Base-by-base conservation (phyloP, 2,797 vertebrate genomes). In the Chrysocyon brachyurus region DNA sequence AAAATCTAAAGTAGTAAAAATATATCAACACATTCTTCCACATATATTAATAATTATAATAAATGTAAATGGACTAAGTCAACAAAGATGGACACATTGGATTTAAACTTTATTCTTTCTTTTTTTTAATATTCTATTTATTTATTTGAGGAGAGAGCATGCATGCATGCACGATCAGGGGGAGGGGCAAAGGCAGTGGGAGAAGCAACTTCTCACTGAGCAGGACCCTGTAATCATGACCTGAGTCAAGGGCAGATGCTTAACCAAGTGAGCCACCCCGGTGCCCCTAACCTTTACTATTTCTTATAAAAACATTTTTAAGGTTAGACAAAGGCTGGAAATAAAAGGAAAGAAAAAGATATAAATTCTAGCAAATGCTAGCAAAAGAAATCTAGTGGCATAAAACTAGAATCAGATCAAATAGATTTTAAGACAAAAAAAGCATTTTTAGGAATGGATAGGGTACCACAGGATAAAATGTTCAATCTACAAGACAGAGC, bases 311-410 rank as follows among this genome's bases (percentile, higher is more conserved):
- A 75, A 79, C 64, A 3, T 28, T n/a, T 75, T 90, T 54, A 82
- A 93, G 1, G 15, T 61, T 26, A 33, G 36, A 75, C 21, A 86
- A 94, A 84, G 8, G 15, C 14, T 59, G 16, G 5, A 81, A 57
- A 24, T 79, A 64, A 61, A 84, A 84, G 52, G 46, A 91, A 82
- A 28, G 63, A 49, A 73, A 77, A 91, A 52, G 21, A 61, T 7
- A 5, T 59, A 73, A 70, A 85, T 40, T 81, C 64, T 82, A 28
- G 59, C 82, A 95, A 90, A 77, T 17, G 46, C 7, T 84, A 68
- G 40, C 57, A 93, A 77, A 83, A 63, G 86, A 95, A 87, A 78
- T 61, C 40, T 46, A 87, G 26, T 70, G 75, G 90, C 28, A 12
- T 16, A 24, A 24, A 31, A 46, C 26, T 36, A 73, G 33, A 49